Percentiles rank a stretch among this genome's conserved stretches.
These are phyloP conservation scores for Nasonia longicornis DNA, from an alignment of 1,140 invertebrate species.

Conservation along the genomic window DNA sequence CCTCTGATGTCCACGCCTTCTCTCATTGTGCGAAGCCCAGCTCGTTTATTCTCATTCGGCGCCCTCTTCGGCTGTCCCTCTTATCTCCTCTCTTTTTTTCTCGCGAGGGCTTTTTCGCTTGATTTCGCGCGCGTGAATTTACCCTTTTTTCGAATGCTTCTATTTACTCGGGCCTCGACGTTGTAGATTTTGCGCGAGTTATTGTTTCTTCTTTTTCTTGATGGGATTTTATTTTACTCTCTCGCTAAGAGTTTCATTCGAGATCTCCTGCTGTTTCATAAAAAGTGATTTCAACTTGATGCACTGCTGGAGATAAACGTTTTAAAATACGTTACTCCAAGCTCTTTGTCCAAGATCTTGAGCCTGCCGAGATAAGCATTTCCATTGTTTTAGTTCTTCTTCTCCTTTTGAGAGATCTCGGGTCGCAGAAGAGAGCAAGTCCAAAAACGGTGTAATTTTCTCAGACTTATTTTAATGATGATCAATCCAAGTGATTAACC, in stretches of 20 bases:
- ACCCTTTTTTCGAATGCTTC: not conserved
- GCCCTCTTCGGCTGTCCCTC: not conserved
- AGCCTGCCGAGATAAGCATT: not conserved
- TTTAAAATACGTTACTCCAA: too few relatives aligned
- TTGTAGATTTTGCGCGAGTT: not conserved
- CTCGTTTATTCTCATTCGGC: slow-evolving; percentile 15
- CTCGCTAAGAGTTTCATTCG: not conserved
- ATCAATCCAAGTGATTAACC: too few relatives aligned
- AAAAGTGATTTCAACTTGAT: too few relatives aligned
- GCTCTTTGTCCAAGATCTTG: too few relatives aligned
- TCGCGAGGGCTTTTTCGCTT: not conserved
- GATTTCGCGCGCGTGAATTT: not conserved
- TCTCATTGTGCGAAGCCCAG: slow-evolving; percentile 52
- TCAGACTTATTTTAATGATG: too few relatives aligned
- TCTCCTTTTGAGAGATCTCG: not conserved
- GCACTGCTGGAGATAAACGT: too few relatives aligned
- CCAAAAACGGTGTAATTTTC: too few relatives aligned
- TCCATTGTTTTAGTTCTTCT: not conserved
- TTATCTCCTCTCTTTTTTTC: not conserved
- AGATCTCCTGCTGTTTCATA: too few relatives aligned
- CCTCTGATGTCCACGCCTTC: slow-evolving; percentile 32
- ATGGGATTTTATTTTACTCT: not conserved
- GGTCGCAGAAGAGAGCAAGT: too few relatives aligned
- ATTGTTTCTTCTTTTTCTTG: not conserved
- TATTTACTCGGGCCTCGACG: not conserved